Conservation (phyloP, 2,888 invertebrate species). For the Scaptomyza tumidula region DNA sequence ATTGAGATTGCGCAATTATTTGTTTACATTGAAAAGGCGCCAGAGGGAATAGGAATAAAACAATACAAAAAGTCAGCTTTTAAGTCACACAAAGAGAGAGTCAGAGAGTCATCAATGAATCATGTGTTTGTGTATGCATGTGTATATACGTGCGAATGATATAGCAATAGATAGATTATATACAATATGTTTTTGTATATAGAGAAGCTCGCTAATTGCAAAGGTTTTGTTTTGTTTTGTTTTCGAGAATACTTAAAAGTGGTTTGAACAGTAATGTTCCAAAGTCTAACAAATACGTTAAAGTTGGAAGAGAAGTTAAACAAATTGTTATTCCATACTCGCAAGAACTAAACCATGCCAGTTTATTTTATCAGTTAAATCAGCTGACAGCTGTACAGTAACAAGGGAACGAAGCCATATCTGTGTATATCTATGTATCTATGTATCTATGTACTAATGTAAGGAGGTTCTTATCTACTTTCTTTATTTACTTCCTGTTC, state of each 20-base stretch:
- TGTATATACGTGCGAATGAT: slow-evolving; percentile 27
- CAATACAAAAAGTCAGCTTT: slow-evolving; percentile 32
- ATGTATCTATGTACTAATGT: background rate
- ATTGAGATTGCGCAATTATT: slow-evolving; percentile 16
- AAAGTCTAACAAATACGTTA: background rate
- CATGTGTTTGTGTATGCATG: slow-evolving; percentile 39
- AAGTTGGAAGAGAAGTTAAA: background rate
- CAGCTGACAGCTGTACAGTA: slow-evolving; percentile 7
- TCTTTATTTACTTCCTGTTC: slow-evolving; percentile 25
- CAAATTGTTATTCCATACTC: slow-evolving; percentile 2
- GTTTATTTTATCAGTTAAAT: slow-evolving; percentile 1
- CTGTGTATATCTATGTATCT: background rate
- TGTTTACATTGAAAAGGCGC: slow-evolving; percentile 18
- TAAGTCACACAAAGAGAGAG: slow-evolving; percentile 31
- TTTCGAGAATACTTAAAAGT: slow-evolving; percentile 37
- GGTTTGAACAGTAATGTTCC: slow-evolving; percentile 22
- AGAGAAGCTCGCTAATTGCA: slow-evolving; percentile 56
- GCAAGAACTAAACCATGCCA: slow-evolving; percentile 4
- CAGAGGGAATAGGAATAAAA: no score
- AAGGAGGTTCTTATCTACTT: slow-evolving; percentile 4
- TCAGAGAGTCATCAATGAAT: slow-evolving; percentile 49
- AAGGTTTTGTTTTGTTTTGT: slow-evolving; percentile 16
- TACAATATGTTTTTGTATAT: slow-evolving; percentile 8
- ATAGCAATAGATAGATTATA: slow-evolving; percentile 25
- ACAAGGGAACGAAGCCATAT: slow-evolving; percentile 9